Evolutionary conservation across 2,888 invertebrate species (phyloP), one percentile per base, ranked within the genome.

Genomic region (Phorcus lineatus): DNA sequence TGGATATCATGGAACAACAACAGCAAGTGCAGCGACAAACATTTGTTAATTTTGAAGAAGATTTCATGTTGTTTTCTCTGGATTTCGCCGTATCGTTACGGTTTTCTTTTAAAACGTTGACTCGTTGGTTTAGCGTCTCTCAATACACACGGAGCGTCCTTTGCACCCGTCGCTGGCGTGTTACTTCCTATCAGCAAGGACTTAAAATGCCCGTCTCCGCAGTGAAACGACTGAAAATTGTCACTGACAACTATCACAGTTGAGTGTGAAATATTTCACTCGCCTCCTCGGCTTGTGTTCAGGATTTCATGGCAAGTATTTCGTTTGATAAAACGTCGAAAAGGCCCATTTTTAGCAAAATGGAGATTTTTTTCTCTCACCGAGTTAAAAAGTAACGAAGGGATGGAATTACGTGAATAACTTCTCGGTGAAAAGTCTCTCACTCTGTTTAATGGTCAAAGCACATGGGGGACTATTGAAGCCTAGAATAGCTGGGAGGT

Each of bases 1-100:
- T 24, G 16, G 62, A 16, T 24, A 24, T 62, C 62, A 62, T 62
- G 62, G n/a, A 17, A 2, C 62, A 62, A 62, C 62, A 28, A 24
- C 28, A 17, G 28, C 62, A 62, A n/a, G 62, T 62, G 62, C 62
- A 28, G 62, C 7, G 62, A 24, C 62, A 62, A 62, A 62, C 62
- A 62, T 62, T 62, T 62, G 62, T 28, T 62, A 62, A 62, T 62
- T 62, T 62, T 62, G 24, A 62, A 28, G 28, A 62, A 28, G 62
- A 62, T 62, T 62, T 28, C 24, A 28, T 28, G 24, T 24, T 62
- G 62, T 62, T 24, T 62, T 62, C 28, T 28, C 28, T 28, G 28
- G 62, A 16, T 62, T 62, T 62, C 28, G 28, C 24, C 9, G 7
- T 57, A 57, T 13, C 57, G 57, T 57, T 57, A 16, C 62, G 16